Evolutionary conservation across 1,140 invertebrate genomes (phyloP).

Genomic region (Drosophila sp.): DNA sequence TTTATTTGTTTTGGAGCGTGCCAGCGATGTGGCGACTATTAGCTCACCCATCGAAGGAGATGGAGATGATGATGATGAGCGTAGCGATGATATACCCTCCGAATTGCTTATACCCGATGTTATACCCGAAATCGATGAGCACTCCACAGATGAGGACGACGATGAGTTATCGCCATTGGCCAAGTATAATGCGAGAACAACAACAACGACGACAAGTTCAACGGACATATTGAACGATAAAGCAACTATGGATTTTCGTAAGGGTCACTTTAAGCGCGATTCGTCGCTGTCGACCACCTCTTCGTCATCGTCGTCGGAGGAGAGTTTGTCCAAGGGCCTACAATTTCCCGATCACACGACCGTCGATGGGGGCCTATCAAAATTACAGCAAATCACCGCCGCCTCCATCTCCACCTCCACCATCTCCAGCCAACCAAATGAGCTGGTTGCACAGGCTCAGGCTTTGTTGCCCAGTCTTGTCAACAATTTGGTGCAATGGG

Average conservation of each 20-base stretch:
- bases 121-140: conserved; percentile 81
- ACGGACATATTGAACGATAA: conserved; percentile 15
- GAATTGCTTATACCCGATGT: conserved; percentile 77
- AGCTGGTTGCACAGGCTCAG: conserved; percentile 60
- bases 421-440: conserved; percentile 19
- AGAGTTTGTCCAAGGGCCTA: conserved; percentile 77
- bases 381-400: conserved; percentile 46
- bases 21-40: conserved; percentile 73
- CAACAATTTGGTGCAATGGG: conserved; percentile 67
- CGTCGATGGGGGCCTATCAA: conserved; percentile 42
- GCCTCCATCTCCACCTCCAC: conserved; percentile 1
- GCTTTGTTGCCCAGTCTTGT: conserved; percentile 65
- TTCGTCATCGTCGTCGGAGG: conserved; percentile 80
- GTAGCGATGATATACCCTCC: conserved; percentile 78
- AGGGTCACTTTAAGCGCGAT: conserved; percentile 77
- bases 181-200: conserved; percentile 18
- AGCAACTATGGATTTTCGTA: conserved; percentile 70
- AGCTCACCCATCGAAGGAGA: conserved; percentile 68
- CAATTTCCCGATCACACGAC: conserved; percentile 74
- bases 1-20: conserved; percentile 72
- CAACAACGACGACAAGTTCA: too few relatives aligned
- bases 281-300: conserved; percentile 77
- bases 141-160: conserved; percentile 78
- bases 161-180: conserved; percentile 67
- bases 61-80: conserved; percentile 63